Conservation (phyloP, 2,888 invertebrate species). For the Alviniconcha strummeri region DNA sequence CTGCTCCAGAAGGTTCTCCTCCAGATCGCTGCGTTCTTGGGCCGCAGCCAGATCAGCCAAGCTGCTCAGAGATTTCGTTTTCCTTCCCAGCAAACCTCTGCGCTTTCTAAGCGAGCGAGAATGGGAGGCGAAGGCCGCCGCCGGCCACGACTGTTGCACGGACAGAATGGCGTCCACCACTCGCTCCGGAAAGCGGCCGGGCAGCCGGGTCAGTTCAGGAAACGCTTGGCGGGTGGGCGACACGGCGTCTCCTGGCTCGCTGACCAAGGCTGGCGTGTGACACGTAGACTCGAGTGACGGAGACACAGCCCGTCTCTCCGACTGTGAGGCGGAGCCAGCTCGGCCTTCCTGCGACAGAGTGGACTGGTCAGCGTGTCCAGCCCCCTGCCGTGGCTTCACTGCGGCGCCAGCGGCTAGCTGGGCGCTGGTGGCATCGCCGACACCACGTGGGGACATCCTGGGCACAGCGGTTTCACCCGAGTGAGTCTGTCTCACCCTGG, state of each 20-base stretch:
- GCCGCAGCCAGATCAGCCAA: slow-evolving; percentile 16
- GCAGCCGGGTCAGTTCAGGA: slow-evolving; percentile 19
- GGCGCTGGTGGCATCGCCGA: slow-evolving; percentile 1
- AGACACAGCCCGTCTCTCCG: too few relatives aligned
- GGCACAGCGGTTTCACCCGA: not conserved
- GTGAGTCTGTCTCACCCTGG: not conserved
- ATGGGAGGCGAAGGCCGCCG: not conserved
- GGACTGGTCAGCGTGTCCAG: too few relatives aligned
- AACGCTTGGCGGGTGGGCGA: too few relatives aligned
- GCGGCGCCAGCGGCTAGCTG: not conserved
- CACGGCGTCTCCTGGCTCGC: too few relatives aligned
- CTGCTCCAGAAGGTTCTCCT: slow-evolving; percentile 18
- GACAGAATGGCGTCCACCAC: slow-evolving; percentile 42
- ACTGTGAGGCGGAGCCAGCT: too few relatives aligned
- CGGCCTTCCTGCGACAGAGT: too few relatives aligned
- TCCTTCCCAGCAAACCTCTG: slow-evolving; percentile 35
- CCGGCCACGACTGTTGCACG: slow-evolving; percentile 36
- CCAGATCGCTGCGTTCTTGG: slow-evolving; percentile 6
- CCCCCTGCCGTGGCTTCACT: too few relatives aligned
- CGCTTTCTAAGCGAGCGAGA: not conserved
- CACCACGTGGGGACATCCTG: slow-evolving; percentile 15
- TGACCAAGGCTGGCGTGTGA: too few relatives aligned
- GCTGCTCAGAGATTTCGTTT: slow-evolving; percentile 39
- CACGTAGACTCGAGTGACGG: too few relatives aligned
- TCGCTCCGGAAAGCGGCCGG: slow-evolving; percentile 46